phyloP scores from a whole-genome alignment of 2,888 invertebrate genomes.

The Molanna angustata region DNA sequence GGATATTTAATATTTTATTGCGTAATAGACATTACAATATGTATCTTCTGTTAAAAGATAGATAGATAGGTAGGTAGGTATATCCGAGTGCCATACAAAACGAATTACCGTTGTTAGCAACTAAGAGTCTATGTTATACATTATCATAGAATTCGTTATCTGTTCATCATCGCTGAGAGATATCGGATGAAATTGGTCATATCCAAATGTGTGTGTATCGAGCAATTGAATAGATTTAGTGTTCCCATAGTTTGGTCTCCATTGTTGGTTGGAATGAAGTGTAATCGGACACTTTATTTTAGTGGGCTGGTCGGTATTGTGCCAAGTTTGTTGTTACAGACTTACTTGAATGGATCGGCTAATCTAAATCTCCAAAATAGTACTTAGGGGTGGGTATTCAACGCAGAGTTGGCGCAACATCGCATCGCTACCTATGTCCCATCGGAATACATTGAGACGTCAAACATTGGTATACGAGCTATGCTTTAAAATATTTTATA shows the following conservation, averaged over 20 bases:
- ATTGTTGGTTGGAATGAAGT: slow-evolving; percentile 12
- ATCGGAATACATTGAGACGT: slow-evolving; percentile 20
- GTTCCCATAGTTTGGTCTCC: slow-evolving; percentile 18
- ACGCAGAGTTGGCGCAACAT: slow-evolving; percentile 25
- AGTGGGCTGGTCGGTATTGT: slow-evolving; percentile 23
- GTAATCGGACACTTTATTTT: slow-evolving; percentile 34
- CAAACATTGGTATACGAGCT: too few relatives aligned
- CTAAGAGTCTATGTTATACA: too few relatives aligned
- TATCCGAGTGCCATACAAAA: too few relatives aligned
- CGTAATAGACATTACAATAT: too few relatives aligned
- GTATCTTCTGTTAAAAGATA: too few relatives aligned
- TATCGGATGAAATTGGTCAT: slow-evolving; percentile 28
- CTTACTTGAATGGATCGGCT: slow-evolving; percentile 29
- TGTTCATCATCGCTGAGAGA: too few relatives aligned
- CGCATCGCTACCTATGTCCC: slow-evolving; percentile 21
- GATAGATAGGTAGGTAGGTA: too few relatives aligned
- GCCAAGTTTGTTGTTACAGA: slow-evolving; percentile 28
- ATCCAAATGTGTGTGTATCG: slow-evolving; percentile 11
- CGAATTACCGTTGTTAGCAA: too few relatives aligned
- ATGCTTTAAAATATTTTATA: too few relatives aligned
- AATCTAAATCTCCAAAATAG: slow-evolving; percentile 33
- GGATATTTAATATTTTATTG: too few relatives aligned
- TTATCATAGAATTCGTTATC: too few relatives aligned
- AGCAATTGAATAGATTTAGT: slow-evolving; percentile 1
- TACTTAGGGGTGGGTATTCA: slow-evolving; percentile 25